phyloP scores from a whole-genome alignment of 1,140 invertebrate species.

The Gryon sp. region DNA sequence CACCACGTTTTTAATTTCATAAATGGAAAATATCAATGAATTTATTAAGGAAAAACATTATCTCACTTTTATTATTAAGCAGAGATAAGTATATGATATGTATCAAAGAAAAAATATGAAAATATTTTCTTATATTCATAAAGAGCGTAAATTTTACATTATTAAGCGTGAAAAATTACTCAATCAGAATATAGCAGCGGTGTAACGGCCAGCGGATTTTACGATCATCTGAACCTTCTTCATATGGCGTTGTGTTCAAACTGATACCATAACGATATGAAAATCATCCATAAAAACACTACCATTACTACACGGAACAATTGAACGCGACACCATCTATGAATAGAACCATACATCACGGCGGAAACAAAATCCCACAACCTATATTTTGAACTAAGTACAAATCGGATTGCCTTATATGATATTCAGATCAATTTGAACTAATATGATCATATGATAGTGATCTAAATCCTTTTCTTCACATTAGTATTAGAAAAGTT shows the following conservation, averaged over 20 bases:
- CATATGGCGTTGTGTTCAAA: slow-evolving; percentile 6
- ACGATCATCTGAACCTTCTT: slow-evolving; percentile 17
- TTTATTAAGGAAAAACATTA: too few relatives aligned
- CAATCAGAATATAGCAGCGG: slow-evolving; percentile 31
- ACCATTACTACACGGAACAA: slow-evolving; percentile 26
- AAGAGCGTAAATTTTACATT: slow-evolving; percentile 29
- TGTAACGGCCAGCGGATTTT: neutral
- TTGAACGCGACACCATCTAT: slow-evolving; percentile 26
- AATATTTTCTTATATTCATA: slow-evolving; percentile 13
- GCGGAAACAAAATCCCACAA: slow-evolving; percentile 21
- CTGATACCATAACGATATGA: slow-evolving; percentile 42
- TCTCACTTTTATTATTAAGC: slow-evolving; percentile 28
- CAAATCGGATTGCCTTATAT: slow-evolving; percentile 9
- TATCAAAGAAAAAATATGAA: neutral
- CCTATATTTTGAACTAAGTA: slow-evolving; percentile 18
- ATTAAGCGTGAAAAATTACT: slow-evolving; percentile 54
- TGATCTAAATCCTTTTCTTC: too few relatives aligned
- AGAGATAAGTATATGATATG: slow-evolving; percentile 25
- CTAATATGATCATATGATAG: neutral
- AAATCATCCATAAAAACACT: slow-evolving; percentile 34
- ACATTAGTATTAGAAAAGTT: too few relatives aligned
- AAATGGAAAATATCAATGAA: too few relatives aligned
- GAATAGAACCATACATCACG: slow-evolving; percentile 31
- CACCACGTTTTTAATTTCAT: too few relatives aligned
- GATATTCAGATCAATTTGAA: neutral